phyloP scores from a whole-genome alignment of 92 coral and sea anemone species.

The Hydrozoanthus gracilis region DNA sequence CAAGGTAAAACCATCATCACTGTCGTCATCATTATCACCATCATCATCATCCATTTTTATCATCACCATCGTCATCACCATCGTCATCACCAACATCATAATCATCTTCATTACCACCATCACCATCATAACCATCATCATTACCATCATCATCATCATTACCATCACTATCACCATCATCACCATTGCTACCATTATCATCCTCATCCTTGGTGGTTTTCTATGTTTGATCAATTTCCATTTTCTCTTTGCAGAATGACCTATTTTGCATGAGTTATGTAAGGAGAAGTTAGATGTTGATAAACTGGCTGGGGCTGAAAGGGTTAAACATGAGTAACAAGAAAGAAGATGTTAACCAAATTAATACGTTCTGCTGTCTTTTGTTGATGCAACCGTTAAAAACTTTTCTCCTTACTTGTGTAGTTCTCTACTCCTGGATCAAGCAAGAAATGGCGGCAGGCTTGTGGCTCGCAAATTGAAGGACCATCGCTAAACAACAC shows the following conservation, averaged over 20 bases:
- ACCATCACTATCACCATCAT: too few species aligned
- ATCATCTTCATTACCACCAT: neutral
- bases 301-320: too few species aligned
- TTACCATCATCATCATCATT: neutral
- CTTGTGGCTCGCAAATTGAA: slow-evolving; percentile 85
- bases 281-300: too few species aligned
- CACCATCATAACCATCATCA: neutral
- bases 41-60: neutral
- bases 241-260: too few species aligned
- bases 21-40: neutral
- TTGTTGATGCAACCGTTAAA: too few species aligned
- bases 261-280: too few species aligned
- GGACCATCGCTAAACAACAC: slow-evolving; percentile 98
- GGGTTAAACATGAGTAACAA: too few species aligned
- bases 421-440: slow-evolving; percentile 75
- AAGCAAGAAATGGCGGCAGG: slow-evolving; percentile 56
- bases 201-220: too few species aligned
- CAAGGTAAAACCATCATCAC: neutral
- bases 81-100: neutral
- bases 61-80: neutral
- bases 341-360: too few species aligned
- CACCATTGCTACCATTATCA: neutral
- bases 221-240: too few species aligned
- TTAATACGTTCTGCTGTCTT: too few species aligned
- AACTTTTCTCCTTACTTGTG: neutral